Conservation (phyloP, 2,797 vertebrate species). For the Chrosomus eos region DNA sequence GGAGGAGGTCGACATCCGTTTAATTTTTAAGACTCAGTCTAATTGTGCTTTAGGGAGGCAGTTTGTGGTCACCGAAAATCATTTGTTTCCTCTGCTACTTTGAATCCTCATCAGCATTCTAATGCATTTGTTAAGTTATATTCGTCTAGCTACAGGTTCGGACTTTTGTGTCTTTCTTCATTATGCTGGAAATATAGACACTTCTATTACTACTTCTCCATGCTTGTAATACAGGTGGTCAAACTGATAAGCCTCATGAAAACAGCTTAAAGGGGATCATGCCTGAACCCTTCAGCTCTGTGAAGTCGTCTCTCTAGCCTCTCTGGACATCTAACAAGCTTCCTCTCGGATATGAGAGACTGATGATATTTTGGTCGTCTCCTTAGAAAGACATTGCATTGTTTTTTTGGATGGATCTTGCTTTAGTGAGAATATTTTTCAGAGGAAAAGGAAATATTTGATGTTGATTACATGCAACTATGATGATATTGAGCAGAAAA, state of each 20-base stretch:
- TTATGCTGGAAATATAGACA: not conserved
- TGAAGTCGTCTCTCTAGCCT: not conserved
- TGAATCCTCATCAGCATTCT: not conserved
- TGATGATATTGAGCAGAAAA: constrained; percentile 92
- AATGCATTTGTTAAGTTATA: not conserved
- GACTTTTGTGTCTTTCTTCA: not conserved
- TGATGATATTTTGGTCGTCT: not conserved
- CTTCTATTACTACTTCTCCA: not conserved
- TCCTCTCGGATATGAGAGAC: constrained; percentile 31
- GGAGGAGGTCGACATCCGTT: constrained; percentile 63
- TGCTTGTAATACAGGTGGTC: constrained; percentile 19
- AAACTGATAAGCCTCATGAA: constrained; percentile 29
- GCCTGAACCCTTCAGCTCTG: constrained; percentile 6
- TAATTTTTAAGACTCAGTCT: constrained; percentile 69
- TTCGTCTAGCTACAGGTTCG: not conserved
- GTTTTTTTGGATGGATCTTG: constrained; percentile 33
- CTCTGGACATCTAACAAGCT: constrained; percentile 6
- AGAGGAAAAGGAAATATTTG: constrained; percentile 33
- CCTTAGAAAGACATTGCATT: not conserved
- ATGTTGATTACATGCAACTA: constrained; percentile 65
- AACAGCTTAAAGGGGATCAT: constrained; percentile 37
- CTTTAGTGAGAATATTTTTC: not conserved
- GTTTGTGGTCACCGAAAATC: constrained; percentile 59
- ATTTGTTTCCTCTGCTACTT: constrained; percentile 20
- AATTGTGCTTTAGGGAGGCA: constrained; percentile 65